These are phyloP conservation scores for Sinocyclocheilus anophthalmus DNA, from an alignment of 2,113 vertebrate species.

Conservation along the genomic window DNA sequence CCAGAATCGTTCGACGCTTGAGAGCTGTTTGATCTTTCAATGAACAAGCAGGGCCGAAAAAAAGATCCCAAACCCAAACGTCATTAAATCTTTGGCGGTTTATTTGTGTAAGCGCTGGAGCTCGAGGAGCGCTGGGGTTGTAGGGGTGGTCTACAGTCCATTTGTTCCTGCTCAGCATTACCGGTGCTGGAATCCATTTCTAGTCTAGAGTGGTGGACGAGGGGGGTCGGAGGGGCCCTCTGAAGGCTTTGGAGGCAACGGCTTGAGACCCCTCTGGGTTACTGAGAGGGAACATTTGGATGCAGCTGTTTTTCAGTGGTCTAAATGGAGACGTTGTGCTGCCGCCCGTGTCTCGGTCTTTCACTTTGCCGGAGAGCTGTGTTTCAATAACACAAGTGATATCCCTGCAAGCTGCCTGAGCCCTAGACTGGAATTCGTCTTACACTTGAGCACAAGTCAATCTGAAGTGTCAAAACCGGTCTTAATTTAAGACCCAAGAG, in stretches of 20 bases:
- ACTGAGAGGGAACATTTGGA: constrained; percentile 61
- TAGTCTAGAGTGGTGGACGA: constrained; percentile 1
- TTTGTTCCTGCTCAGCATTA: constrained; percentile 61
- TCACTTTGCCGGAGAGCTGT: constrained; percentile 9
- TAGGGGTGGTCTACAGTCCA: constrained; percentile 67
- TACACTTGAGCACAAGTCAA: constrained; percentile 51
- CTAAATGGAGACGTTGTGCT: constrained; percentile 75
- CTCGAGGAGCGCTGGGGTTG: constrained; percentile 40
- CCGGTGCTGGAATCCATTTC: constrained; percentile 63
- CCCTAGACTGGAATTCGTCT: constrained; percentile 66
- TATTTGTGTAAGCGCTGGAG: constrained; percentile 71
- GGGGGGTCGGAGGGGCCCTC: constrained; percentile 51
- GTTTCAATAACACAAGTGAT: constrained; percentile 52
- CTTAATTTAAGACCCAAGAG: constrained; percentile 72
- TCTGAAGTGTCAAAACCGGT: constrained; percentile 68
- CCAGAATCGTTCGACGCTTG: constrained; percentile 7
- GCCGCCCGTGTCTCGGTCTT: constrained; percentile 23
- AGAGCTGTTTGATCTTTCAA: constrained; percentile 58
- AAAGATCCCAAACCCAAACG: constrained; percentile 57
- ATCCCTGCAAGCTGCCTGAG: constrained; percentile 40
- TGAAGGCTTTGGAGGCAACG: constrained; percentile 52
- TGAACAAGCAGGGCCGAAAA: constrained; percentile 62
- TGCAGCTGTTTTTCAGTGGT: constrained; percentile 68
- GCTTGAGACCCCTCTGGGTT: constrained; percentile 30
- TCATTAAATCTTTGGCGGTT: constrained; percentile 70